Conservation (phyloP, 2,113 vertebrate species). For the Aegotheles bennettii region DNA sequence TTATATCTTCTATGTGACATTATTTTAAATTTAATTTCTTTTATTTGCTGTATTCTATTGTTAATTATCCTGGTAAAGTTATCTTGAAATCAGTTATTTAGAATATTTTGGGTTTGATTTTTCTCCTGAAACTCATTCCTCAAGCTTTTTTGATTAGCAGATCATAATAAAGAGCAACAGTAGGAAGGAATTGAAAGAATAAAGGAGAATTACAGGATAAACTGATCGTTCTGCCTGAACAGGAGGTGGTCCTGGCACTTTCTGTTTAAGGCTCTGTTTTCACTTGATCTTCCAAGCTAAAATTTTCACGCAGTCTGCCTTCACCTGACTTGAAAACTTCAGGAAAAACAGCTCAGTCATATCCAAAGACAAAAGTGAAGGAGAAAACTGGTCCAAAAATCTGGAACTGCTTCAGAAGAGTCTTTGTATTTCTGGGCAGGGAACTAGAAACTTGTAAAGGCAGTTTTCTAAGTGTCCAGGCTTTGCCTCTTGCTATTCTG, state of each 20-base stretch:
- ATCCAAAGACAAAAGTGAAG: not conserved
- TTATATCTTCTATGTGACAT: not conserved
- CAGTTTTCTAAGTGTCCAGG: not conserved
- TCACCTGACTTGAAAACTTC: not conserved
- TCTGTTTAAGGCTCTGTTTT: not conserved
- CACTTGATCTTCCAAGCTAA: not conserved
- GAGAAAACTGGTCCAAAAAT: not conserved
- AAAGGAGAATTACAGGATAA: conserved; percentile 1
- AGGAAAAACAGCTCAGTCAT: not conserved
- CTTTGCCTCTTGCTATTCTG: not conserved
- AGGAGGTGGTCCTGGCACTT: not conserved
- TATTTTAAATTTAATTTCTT: not conserved
- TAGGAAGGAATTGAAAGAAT: conserved; percentile 5
- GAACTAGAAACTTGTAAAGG: not conserved
- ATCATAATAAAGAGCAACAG: not conserved
- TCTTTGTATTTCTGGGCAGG: not conserved
- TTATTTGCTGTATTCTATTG: not conserved
- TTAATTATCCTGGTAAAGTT: not conserved
- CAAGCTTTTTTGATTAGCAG: not conserved
- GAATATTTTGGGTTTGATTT: not conserved
- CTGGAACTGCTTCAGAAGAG: not conserved
- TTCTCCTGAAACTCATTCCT: not conserved
- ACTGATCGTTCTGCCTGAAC: not conserved
- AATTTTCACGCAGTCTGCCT: not conserved
- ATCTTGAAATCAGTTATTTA: not conserved